Evolutionary conservation across 2,797 vertebrate species (phyloP), one percentile per base, ranked within the genome.

Genomic region (Coendou prehensilis): DNA sequence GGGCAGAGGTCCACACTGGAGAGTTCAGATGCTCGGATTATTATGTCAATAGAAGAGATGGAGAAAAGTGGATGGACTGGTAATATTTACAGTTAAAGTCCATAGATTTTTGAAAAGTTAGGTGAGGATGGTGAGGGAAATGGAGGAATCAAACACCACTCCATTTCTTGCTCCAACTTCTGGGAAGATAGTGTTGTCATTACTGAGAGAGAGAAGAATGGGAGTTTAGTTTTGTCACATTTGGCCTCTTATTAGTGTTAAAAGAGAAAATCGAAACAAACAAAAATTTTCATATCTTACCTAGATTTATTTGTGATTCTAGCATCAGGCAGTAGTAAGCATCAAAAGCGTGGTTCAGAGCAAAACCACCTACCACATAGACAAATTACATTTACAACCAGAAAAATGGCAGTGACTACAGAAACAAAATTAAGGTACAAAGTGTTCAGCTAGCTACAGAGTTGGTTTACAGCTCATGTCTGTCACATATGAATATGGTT

Each of bases 181-280:
- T 84, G 18, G 8, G 2, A 67, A 1, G 1, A 56, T 4, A 30
- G 6, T 18, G 30, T 17, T 47, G 0, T 5, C 45, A 14, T n/a
- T 69, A n/a, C 41, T 37, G 22, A 92, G 4, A 79, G 5, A 18
- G 9, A 28, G 6, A 64, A 95, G 2, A 64, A 82, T 37, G 1
- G 47, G 3, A 84, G 3, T 5, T 87, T 67, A 26, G n/a, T 67
- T 67, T 75, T 89, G 17, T 23, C 41, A 56, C 23, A 67, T 73
- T 79, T 87, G 41, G 50, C 3, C 4, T 54, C 20, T 93, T 13
- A 56, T 18, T 20, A 64, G 13, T 87, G 4, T 61, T 85, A 75
- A 41, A 52, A 84, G 22, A 30, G 5, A 83, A 47, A 91, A 41
- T 52, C 4, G 52, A 84, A 82, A 59, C 18, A 59, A 57, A 41